Evolutionary conservation across 2,797 vertebrate genomes (phyloP).

Genomic region (Pseudocheirus occidentalis): DNA sequence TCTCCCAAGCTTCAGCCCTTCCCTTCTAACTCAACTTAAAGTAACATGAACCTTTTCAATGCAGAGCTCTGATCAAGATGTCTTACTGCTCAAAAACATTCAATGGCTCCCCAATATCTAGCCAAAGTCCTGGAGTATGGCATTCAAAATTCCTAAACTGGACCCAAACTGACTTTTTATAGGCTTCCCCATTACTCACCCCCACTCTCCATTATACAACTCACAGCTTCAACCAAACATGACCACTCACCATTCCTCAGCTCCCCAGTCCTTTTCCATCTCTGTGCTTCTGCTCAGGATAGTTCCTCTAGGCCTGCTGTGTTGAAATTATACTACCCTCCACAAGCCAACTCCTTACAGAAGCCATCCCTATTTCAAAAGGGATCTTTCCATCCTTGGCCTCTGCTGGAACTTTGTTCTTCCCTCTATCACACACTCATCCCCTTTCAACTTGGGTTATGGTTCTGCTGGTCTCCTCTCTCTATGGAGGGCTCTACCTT

Average conservation of each 20-base stretch:
- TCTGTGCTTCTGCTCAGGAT: background rate
- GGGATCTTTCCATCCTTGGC: background rate
- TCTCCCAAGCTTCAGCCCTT: background rate
- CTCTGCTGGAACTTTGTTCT: background rate
- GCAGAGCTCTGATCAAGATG: background rate
- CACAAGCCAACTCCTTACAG: background rate
- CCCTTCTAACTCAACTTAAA: background rate
- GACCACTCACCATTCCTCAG: background rate
- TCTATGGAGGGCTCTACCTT: background rate
- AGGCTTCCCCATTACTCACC: background rate
- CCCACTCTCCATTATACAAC: background rate
- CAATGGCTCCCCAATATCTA: background rate
- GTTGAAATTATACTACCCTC: background rate
- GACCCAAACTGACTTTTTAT: background rate
- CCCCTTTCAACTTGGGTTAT: background rate
- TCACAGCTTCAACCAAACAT: background rate
- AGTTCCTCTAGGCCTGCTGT: background rate
- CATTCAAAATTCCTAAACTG: background rate
- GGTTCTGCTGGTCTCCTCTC: background rate
- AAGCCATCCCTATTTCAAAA: background rate
- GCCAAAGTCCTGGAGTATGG: background rate
- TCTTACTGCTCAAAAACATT: background rate
- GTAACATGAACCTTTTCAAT: background rate
- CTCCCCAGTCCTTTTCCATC: background rate
- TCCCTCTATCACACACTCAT: background rate